These are phyloP conservation scores for Fabriciana adippe DNA, from an alignment of 2,888 invertebrate species.

Conservation along the genomic window DNA sequence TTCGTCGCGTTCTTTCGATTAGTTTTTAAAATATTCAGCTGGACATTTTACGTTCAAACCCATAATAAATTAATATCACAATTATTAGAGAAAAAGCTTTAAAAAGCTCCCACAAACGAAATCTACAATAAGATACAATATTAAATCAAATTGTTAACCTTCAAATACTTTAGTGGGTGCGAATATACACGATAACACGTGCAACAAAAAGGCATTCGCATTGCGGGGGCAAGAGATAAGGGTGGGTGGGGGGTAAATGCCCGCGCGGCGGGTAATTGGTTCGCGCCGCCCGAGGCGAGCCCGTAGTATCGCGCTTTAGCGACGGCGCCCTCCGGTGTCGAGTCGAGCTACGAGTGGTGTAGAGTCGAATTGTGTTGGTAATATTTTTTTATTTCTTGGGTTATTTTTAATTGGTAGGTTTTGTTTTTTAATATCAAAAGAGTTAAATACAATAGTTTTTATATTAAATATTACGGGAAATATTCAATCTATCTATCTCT, in stretches of 20 bases:
- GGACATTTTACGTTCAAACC: too few relatives aligned
- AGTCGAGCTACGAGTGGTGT: conserved; percentile 53
- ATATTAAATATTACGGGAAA: background rate
- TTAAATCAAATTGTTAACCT: background rate
- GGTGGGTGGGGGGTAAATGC: conserved; percentile 67
- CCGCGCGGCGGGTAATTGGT: conserved; percentile 81
- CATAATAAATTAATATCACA: too few relatives aligned
- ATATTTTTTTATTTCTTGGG: conserved; percentile 40
- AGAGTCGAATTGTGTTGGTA: conserved; percentile 53
- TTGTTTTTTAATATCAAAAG: background rate
- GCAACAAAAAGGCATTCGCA: conserved; percentile 69
- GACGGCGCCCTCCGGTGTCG: conserved; percentile 82
- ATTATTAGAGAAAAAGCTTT: too few relatives aligned
- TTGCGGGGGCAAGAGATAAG: conserved; percentile 72
- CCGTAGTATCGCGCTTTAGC: conserved; percentile 82
- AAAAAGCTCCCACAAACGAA: too few relatives aligned
- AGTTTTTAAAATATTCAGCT: too few relatives aligned
- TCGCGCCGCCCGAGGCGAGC: conserved; percentile 82
- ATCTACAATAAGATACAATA: too few relatives aligned
- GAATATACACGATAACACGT: conserved; percentile 41
- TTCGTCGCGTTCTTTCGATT: too few relatives aligned
- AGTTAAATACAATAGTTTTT: background rate
- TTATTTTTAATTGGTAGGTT: conserved; percentile 6
- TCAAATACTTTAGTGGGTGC: conserved; percentile 12
- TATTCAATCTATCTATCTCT: background rate